Conservation (phyloP, 1,140 invertebrate species). For the Hyposmocoma kahamanoa region DNA sequence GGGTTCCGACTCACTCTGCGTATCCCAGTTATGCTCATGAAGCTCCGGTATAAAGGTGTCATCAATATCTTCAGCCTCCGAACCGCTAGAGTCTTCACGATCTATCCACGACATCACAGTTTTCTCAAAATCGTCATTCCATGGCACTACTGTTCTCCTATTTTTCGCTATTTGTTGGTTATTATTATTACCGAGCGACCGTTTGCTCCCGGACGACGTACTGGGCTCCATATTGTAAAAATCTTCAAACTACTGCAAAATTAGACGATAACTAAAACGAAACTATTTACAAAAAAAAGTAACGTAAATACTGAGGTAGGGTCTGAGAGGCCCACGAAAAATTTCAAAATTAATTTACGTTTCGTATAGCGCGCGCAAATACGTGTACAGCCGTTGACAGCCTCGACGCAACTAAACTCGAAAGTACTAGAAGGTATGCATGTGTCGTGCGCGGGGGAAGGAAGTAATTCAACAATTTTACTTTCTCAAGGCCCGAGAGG, state of each 20-base stretch:
- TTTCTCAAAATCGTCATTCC: not conserved
- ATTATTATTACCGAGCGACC: not conserved
- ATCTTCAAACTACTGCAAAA: not conserved
- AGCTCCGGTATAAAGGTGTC: not conserved
- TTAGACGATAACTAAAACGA: not conserved
- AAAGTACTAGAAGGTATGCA: not conserved
- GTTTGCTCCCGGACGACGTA: conserved; percentile 1
- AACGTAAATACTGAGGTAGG: not conserved
- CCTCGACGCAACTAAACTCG: not conserved
- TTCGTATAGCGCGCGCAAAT: not conserved
- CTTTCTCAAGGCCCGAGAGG: no score
- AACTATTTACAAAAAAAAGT: not conserved
- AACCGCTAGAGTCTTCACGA: not conserved
- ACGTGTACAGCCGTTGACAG: not conserved
- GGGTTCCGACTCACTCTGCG: not conserved
- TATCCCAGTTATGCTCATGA: not conserved
- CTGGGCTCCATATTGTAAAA: not conserved
- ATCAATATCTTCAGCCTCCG: conserved; percentile 1
- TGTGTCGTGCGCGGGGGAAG: not conserved
- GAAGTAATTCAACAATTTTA: no score
- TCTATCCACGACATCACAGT: not conserved
- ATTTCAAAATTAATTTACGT: not conserved
- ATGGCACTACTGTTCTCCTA: not conserved
- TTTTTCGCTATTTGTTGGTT: not conserved
- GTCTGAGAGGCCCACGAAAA: not conserved